These are phyloP conservation scores for Agrotis segetum DNA, from an alignment of 2,888 invertebrate genomes.

Conservation along the genomic window DNA sequence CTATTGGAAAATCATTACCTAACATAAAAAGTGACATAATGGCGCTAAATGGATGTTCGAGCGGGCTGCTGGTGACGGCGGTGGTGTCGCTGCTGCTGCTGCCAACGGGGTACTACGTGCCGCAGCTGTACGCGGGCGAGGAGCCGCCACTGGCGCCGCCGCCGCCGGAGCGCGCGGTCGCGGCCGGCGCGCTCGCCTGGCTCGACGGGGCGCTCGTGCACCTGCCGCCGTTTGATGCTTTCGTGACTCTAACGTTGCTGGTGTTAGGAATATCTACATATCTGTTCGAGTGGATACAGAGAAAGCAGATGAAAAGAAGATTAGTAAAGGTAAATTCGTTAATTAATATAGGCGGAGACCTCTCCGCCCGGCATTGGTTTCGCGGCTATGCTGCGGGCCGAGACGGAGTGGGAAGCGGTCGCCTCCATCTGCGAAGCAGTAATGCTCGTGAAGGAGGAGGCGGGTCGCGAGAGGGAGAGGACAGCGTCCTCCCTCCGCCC, in stretches of 20 bases:
- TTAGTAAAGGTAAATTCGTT: slow-evolving; percentile 80
- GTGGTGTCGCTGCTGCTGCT: slow-evolving; percentile 78
- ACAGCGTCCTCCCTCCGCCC: too few relatives aligned
- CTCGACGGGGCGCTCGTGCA: slow-evolving; percentile 56
- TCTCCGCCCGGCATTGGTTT: too few relatives aligned
- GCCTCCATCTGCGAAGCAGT: too few relatives aligned
- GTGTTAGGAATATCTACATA: slow-evolving; percentile 74
- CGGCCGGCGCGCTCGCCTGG: slow-evolving; percentile 57
- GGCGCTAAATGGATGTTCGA: slow-evolving; percentile 79
- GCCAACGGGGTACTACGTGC: slow-evolving; percentile 80
- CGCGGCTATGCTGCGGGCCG: too few relatives aligned
- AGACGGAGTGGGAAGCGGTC: too few relatives aligned
- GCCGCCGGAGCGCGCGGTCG: slow-evolving; percentile 30
- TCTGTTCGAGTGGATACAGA: slow-evolving; percentile 83
- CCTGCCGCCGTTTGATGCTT: slow-evolving; percentile 77
- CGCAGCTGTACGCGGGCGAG: slow-evolving; percentile 69
- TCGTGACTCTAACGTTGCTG: slow-evolving; percentile 73
- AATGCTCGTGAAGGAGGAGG: too few relatives aligned
- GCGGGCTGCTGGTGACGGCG: slow-evolving; percentile 77
- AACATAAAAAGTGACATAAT: slow-evolving; percentile 66
- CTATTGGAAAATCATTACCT: too few relatives aligned
- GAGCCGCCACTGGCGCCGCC: slow-evolving; percentile 58
- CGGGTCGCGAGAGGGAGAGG: too few relatives aligned
- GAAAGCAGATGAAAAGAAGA: slow-evolving; percentile 83
- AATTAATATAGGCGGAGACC: too few relatives aligned